Base-by-base conservation (phyloP, 2,888 invertebrate genomes). In the Hypercompe scribonia region DNA sequence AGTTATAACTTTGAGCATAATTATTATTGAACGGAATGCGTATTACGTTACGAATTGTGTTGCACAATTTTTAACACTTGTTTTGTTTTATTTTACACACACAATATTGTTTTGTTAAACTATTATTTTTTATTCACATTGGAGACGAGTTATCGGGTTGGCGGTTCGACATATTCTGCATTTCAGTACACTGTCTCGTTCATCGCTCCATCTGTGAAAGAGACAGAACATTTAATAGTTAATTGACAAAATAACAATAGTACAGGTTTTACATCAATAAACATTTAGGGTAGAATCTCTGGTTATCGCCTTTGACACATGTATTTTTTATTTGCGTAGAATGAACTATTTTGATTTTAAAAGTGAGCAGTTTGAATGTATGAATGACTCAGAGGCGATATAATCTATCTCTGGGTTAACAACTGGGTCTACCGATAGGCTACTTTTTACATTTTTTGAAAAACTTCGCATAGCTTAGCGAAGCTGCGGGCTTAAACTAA, bases 171-270 rank as follows among this genome's bases (percentile, higher is more conserved):
- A 73, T 80, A 81, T 81, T 89, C 85, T 89, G 83, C 77, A 72
- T 72, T 79, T 78, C 65, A 64, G 72, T 39, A 75, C 70, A 71
- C 66, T 71, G 73, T 88, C 89, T 86, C 87, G 81, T 78, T 89
- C 86, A 69, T 69, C 79, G 78, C 75, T 75, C 81, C 88, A 86
- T 87, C 94, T 94, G 93, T 64, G 90, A 93, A 91, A 91, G 90
- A 92, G 91, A 93, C 70, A 86, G 84, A 82, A 76, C 81, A 81
- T 75, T 82, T 86, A 88, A 89, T 80, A 80, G 77, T 79, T 88
- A 90, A 92, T 91, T 91, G 89, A 91, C 87, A 90, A 91, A 84
- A 83, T 81, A 84, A 81, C 71, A 71, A 75, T 75, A 72, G 69
- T 80, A 75, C 84, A 76, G 78, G 84, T 83, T 82, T 69, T 68